Percentiles rank a stretch among this genome's conserved stretches.
These are phyloP conservation scores for Temnopleurus reevesii DNA, from an alignment of 53 echinoderm and acorn worm species.

Conservation along the genomic window DNA sequence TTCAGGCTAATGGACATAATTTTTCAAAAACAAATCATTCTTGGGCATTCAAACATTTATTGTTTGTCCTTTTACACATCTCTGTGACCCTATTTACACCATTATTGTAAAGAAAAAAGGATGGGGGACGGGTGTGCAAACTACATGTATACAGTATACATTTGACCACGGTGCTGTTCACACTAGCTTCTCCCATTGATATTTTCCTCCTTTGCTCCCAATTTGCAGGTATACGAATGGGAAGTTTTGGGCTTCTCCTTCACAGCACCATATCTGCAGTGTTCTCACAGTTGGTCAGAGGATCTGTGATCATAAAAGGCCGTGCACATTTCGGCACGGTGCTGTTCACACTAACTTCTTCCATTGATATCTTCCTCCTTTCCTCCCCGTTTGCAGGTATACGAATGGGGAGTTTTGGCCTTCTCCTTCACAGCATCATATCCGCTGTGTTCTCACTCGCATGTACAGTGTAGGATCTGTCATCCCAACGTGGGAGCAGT, in stretches of 20 bases:
- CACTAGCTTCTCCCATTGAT: no score
- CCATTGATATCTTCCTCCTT: conserved; percentile 65
- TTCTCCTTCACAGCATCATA: conserved; percentile 86
- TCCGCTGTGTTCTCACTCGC: conserved; percentile 80
- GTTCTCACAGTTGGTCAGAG: conserved; percentile 74
- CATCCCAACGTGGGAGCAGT: conserved; percentile 69
- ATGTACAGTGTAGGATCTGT: conserved; percentile 65
- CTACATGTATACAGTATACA: no score
- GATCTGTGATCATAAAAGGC: conserved; percentile 66
- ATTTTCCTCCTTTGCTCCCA: not conserved
- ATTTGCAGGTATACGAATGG: conserved; percentile 83
- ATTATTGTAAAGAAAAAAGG: no score
- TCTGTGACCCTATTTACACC: no score
- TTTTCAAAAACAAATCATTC: no score
- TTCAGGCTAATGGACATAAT: no score
- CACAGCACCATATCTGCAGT: conserved; percentile 84
- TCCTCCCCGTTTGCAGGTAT: conserved; percentile 61
- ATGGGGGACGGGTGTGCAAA: no score
- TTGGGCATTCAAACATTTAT: no score
- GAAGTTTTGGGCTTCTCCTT: conserved; percentile 87
- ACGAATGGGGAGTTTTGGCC: conserved; percentile 89
- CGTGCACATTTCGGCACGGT: conserved; percentile 76
- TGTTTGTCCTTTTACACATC: no score
- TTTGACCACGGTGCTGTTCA: no score
- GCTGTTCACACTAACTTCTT: conserved; percentile 72